Evolutionary conservation across 2,113 vertebrate genomes (phyloP).

Genomic region (Pardalotus punctatus): DNA sequence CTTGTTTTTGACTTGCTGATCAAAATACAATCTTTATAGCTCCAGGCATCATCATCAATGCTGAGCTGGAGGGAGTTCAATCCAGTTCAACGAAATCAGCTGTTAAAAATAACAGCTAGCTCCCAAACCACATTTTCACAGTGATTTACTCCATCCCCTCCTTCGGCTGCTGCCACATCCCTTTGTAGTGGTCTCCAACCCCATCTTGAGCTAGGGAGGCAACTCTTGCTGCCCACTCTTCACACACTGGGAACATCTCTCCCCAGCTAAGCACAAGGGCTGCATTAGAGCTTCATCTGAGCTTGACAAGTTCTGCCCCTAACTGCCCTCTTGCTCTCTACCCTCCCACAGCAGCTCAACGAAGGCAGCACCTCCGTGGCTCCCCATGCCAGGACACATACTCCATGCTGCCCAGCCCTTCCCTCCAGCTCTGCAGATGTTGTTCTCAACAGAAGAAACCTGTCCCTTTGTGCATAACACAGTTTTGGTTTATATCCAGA

Average conservation of each 20-base stretch:
- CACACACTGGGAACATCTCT: background rate
- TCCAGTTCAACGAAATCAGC: constrained; percentile 13
- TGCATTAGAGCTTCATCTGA: background rate
- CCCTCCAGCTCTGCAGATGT: background rate
- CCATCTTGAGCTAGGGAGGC: background rate
- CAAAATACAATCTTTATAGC: constrained; percentile 53
- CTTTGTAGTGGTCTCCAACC: background rate
- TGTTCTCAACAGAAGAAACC: background rate
- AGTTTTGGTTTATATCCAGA: background rate
- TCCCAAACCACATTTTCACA: constrained; percentile 28
- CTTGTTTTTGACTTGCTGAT: constrained; percentile 57
- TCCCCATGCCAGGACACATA: background rate
- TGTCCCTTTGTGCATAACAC: background rate
- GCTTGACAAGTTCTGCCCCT: background rate
- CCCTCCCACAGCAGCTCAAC: background rate
- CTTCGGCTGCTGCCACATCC: background rate
- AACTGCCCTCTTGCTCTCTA: background rate
- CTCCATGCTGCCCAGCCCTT: background rate
- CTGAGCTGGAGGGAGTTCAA: constrained; percentile 39
- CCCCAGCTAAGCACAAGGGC: background rate
- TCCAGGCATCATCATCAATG: constrained; percentile 46
- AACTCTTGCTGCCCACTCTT: background rate
- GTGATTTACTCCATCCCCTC: background rate
- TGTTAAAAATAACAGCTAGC: constrained; percentile 15
- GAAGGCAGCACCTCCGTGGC: background rate